Conservation (phyloP, 2,113 vertebrate genomes). For the Athene cunicularia region DNA sequence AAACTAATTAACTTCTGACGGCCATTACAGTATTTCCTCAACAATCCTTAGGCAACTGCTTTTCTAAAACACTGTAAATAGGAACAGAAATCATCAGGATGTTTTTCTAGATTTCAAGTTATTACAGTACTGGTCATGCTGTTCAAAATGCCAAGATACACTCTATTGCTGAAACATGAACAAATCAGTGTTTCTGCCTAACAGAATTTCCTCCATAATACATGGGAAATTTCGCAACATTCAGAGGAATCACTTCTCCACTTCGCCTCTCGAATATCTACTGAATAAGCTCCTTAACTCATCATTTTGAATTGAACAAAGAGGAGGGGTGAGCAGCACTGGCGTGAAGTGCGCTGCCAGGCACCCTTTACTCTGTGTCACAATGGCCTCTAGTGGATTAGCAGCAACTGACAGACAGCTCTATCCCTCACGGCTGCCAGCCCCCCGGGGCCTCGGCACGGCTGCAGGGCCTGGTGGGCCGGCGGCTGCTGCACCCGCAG, state of each 20-base stretch:
- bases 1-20: not conserved
- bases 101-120: not conserved
- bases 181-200: not conserved
- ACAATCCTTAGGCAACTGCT: not conserved
- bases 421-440: slow-evolving; percentile 76
- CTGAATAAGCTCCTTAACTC: not conserved
- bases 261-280: not conserved
- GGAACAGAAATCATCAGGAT: not conserved
- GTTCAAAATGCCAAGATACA: not conserved
- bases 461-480: slow-evolving; percentile 72
- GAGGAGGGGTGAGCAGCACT: not conserved
- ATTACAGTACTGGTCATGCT: not conserved
- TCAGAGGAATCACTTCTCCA: not conserved
- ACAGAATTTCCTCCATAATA: not conserved
- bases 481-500: slow-evolving; percentile 64
- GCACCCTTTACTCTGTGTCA: slow-evolving; percentile 67
- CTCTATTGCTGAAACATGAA: not conserved
- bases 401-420: slow-evolving; percentile 84
- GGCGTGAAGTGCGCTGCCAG: not conserved
- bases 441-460: slow-evolving; percentile 84
- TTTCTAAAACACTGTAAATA: not conserved
- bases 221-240: not conserved
- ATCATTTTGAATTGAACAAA: not conserved
- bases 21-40: not conserved
- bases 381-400: slow-evolving; percentile 86